Base-by-base conservation (phyloP, 2,113 vertebrate species). In the Oryzias curvinotus region DNA sequence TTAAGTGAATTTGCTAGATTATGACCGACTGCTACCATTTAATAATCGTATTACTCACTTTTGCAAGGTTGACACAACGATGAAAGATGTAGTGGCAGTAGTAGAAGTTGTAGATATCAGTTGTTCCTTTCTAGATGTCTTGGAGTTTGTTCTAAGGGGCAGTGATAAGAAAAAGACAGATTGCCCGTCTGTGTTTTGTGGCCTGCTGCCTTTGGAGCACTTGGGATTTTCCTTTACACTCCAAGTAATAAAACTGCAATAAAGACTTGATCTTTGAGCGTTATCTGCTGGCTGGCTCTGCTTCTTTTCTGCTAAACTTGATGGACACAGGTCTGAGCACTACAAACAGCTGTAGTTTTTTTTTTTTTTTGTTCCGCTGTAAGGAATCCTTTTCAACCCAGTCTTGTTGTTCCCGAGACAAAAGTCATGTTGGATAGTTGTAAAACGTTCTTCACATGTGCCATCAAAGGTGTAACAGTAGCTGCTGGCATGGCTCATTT, bases 321-420 rank as follows among this genome's bases (percentile, higher is more conserved):
- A 62, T 57, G 25, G 68, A 25, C 12, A 42, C 54, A 57, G 45
- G 61, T 80, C 71, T 68, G 70, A 16, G 53, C 0, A 16, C 56
- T 45, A 69, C 63, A 68, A 75, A 67, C 68, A 57, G 70, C 78
- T 73, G 72, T 87, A 85, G 66, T 52, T 61, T 62, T 12, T 36
- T 36, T 52, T 61, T 62, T 12, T 36, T 36, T 68, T 48, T 50
- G 51, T 53, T 68, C 63, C 57, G 70, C 68, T 66, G 73, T 66
- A 58, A 70, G 62, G 47, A 69, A 85, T 86, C 26, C 30, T 81
- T 87, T 73, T 56, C 7, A 4, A 52, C 3, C 62, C 56, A 13
- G 68, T 78, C 62, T 26, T 51, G 62, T 52, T 3, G 49, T 51
- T 58, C 26, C 63, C n/a, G 25, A 71, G 71, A 74, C 69, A 65